These are phyloP conservation scores for Rotaria macrura DNA, from an alignment of 2,888 invertebrate species.

Conservation along the genomic window DNA sequence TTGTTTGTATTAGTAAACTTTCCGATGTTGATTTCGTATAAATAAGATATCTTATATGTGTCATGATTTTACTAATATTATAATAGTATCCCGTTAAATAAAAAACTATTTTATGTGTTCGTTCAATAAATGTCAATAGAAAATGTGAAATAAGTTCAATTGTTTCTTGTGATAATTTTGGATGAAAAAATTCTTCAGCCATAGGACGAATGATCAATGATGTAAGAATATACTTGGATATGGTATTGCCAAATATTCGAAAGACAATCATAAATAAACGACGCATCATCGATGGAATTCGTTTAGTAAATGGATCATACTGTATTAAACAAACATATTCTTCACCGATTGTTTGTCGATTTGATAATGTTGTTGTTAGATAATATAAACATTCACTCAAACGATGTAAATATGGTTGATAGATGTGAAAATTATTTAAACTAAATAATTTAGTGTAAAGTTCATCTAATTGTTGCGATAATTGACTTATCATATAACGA, in stretches of 20 bases:
- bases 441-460: neutral
- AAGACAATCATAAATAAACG: neutral
- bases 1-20: neutral
- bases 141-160: neutral
- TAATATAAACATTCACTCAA: conserved; percentile 13
- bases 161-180: neutral
- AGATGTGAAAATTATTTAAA: conserved; percentile 16
- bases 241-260: neutral
- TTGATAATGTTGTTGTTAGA: conserved; percentile 19
- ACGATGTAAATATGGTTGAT: neutral
- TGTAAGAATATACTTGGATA: neutral
- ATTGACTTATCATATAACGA: neutral
- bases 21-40: neutral
- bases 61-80: neutral
- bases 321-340: conserved; percentile 17
- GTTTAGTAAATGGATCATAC: neutral
- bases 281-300: neutral
- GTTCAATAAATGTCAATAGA: neutral
- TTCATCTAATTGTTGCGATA: neutral
- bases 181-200: neutral
- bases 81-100: neutral
- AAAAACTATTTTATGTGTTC: conserved; percentile 4
- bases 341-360: conserved; percentile 5
- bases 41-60: conserved; percentile 1
- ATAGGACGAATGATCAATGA: neutral